Evolutionary conservation across 2,113 vertebrate species (phyloP).

Genomic region (Callipepla californica): DNA sequence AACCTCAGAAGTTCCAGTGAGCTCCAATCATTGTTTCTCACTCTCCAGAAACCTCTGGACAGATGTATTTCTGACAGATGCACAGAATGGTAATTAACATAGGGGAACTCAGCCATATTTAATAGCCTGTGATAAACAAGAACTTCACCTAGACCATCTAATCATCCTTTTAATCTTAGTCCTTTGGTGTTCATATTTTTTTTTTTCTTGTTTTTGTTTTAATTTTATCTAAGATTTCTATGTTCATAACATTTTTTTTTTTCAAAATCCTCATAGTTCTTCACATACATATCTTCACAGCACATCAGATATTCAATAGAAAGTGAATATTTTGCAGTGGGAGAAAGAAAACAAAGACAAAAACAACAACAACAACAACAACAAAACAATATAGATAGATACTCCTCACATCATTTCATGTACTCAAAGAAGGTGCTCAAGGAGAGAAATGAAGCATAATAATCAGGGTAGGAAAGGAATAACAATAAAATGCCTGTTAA

Average conservation of each 20-base stretch:
- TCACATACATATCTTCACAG: background rate
- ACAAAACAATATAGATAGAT: background rate
- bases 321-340: background rate
- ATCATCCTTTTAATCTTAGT: background rate
- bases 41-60: constrained; percentile 10
- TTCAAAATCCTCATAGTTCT: background rate
- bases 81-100: background rate
- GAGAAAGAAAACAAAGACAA: background rate
- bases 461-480: background rate
- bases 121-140: background rate
- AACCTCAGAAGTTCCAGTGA: background rate
- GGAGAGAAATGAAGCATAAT: constrained; percentile 21
- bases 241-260: background rate
- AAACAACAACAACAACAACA: background rate
- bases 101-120: constrained; percentile 4
- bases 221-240: background rate
- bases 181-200: background rate
- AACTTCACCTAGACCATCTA: background rate
- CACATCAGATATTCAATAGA: background rate
- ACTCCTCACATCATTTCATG: background rate
- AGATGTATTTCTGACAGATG: constrained; percentile 18
- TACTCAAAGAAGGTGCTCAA: background rate
- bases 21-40: background rate
- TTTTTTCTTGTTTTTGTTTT: background rate
- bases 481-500: constrained; percentile 9